Evolutionary conservation across 1,140 invertebrate species (phyloP).

Genomic region (Archivesica marissinica): DNA sequence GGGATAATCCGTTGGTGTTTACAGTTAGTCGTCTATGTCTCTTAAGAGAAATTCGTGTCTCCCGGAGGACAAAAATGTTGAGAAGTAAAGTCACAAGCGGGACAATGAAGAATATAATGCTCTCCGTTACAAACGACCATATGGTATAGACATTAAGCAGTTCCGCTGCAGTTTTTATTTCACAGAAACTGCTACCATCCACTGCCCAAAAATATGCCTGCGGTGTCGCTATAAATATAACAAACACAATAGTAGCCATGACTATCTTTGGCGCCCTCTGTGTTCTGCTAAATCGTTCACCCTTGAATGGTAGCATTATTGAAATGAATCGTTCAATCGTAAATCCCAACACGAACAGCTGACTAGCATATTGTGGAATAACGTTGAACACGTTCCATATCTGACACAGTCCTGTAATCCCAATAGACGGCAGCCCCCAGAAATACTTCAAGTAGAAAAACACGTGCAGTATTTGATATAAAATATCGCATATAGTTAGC

Average conservation of each 20-base stretch:
- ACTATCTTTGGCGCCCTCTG: constrained; percentile 69
- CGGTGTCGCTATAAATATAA: constrained; percentile 62
- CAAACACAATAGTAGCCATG: constrained; percentile 56
- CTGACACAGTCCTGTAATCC: constrained; percentile 64
- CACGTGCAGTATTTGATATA: constrained; percentile 67
- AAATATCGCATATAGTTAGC: constrained; percentile 63
- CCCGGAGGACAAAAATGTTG: constrained; percentile 74
- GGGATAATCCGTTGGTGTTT: constrained; percentile 16
- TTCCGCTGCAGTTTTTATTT: not conserved
- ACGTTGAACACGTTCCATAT: constrained; percentile 70
- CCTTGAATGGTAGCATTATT: constrained; percentile 94
- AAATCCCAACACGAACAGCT: constrained; percentile 87
- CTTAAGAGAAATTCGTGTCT: constrained; percentile 60
- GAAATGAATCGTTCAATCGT: constrained; percentile 97
- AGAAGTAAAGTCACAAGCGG: constrained; percentile 68
- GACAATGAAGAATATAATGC: constrained; percentile 68
- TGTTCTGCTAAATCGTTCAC: constrained; percentile 65
- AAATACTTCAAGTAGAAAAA: constrained; percentile 68
- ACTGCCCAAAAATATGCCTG: constrained; percentile 77
- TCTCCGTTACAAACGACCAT: constrained; percentile 75
- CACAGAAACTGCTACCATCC: constrained; percentile 57
- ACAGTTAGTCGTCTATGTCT: constrained; percentile 31
- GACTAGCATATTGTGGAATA: constrained; percentile 71
- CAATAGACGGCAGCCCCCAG: constrained; percentile 66
- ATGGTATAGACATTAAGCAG: constrained; percentile 61